Conservation (phyloP, 2,888 invertebrate genomes). For the Willowsia nigromaculata region DNA sequence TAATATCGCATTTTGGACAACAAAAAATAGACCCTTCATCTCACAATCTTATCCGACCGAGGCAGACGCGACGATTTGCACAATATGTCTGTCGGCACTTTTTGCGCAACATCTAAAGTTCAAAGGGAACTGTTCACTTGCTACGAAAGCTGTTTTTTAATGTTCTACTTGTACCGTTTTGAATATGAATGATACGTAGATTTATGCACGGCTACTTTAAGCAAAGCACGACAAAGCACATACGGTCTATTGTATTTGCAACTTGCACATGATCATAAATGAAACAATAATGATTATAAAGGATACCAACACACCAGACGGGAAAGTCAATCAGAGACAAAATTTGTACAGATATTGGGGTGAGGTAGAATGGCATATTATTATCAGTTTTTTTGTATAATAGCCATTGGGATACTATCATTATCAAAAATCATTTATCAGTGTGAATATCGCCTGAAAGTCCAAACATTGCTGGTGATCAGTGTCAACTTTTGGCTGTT, state of each 20-base stretch:
- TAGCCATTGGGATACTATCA: background rate
- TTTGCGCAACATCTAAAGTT: background rate
- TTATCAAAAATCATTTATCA: background rate
- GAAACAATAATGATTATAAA: no score
- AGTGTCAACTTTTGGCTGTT: background rate
- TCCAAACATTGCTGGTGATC: background rate
- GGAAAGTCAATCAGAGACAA: background rate
- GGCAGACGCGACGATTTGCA: constrained; percentile 7
- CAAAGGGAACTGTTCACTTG: no score
- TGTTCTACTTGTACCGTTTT: no score
- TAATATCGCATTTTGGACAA: background rate
- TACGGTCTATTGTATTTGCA: no score
- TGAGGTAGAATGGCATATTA: no score
- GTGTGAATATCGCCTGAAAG: background rate
- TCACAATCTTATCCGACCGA: background rate
- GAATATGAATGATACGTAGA: no score
- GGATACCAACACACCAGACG: background rate
- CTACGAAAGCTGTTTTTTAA: no score
- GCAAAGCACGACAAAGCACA: no score
- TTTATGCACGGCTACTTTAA: no score
- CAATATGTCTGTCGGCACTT: constrained; percentile 38
- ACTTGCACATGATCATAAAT: no score
- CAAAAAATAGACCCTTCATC: background rate
- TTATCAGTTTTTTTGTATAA: no score
- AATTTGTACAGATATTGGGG: background rate